Evolutionary conservation across 2,113 vertebrate genomes (phyloP).

Genomic region (Carassius carassius): DNA sequence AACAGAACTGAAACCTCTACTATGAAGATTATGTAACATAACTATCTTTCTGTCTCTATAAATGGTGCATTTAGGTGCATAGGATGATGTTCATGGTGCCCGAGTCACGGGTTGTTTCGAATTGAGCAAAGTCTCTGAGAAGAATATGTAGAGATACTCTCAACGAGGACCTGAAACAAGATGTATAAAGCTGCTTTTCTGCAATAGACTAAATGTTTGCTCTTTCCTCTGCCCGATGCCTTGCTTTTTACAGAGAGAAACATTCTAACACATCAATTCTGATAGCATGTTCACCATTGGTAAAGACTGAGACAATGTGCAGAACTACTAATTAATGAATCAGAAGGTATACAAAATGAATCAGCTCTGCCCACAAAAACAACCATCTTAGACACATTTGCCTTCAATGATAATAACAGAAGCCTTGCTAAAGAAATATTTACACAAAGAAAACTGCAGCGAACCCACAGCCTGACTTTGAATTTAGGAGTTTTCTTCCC

Average conservation of each 20-base stretch:
- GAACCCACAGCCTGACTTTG: background rate
- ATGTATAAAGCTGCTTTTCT: background rate
- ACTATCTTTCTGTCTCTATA: constrained; percentile 22
- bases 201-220: background rate
- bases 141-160: background rate
- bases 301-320: background rate
- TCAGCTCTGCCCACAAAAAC: background rate
- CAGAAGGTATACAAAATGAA: background rate
- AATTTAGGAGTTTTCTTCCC: background rate
- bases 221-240: background rate
- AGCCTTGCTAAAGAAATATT: background rate
- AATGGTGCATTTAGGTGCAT: constrained; percentile 19
- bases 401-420: background rate
- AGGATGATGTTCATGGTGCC: constrained; percentile 28
- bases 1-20: background rate
- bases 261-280: background rate
- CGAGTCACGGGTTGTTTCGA: constrained; percentile 34
- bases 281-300: too few species aligned
- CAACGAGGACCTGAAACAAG: background rate
- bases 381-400: background rate
- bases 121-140: constrained; percentile 13
- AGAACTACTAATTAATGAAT: background rate
- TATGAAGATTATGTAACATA: background rate
- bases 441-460: background rate
- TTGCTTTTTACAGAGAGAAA: background rate